Evolutionary conservation across 2,888 invertebrate genomes (phyloP).

Genomic region (Drosophila pseudotalamancana): DNA sequence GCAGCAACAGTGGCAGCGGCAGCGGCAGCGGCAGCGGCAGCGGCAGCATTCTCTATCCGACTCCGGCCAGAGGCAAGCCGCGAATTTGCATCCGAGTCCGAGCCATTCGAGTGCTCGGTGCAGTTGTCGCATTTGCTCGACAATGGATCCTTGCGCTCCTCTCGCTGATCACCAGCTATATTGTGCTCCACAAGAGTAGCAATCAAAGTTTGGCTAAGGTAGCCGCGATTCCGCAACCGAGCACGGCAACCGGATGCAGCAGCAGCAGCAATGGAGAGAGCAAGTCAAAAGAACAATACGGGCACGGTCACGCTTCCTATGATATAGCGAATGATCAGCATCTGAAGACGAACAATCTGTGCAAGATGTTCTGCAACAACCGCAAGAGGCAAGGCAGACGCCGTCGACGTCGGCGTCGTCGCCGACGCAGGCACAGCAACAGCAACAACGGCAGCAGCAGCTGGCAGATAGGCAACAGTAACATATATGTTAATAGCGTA

Average conservation of each 20-base stretch:
- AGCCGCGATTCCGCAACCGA: not conserved
- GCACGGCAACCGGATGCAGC: no score
- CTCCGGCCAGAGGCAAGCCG: conserved; percentile 8
- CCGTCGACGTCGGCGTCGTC: conserved; percentile 56
- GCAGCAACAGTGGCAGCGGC: not conserved
- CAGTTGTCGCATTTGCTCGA: conserved; percentile 34
- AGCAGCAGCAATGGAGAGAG: conserved; percentile 1
- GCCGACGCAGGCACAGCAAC: conserved; percentile 51
- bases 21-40: no score
- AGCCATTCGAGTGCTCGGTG: conserved; percentile 27
- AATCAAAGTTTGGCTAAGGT: not conserved
- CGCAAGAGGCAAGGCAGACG: conserved; percentile 62
- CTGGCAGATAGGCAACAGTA: conserved; percentile 4
- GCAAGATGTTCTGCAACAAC: conserved; percentile 68
- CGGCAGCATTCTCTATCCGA: conserved; percentile 11
- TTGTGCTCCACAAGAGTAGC: conserved; percentile 16
- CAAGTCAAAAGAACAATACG: conserved; percentile 43
- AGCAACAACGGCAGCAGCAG: conserved; percentile 16
- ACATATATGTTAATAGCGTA: conserved; percentile 11
- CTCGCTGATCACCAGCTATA: conserved; percentile 40
- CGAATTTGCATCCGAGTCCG: not conserved
- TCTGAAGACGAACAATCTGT: conserved; percentile 64
- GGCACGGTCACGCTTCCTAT: conserved; percentile 47
- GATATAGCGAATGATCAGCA: conserved; percentile 71
- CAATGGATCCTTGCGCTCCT: conserved; percentile 41